These are phyloP conservation scores for Sitta europaea DNA, from an alignment of 2,113 vertebrate genomes.

Conservation along the genomic window DNA sequence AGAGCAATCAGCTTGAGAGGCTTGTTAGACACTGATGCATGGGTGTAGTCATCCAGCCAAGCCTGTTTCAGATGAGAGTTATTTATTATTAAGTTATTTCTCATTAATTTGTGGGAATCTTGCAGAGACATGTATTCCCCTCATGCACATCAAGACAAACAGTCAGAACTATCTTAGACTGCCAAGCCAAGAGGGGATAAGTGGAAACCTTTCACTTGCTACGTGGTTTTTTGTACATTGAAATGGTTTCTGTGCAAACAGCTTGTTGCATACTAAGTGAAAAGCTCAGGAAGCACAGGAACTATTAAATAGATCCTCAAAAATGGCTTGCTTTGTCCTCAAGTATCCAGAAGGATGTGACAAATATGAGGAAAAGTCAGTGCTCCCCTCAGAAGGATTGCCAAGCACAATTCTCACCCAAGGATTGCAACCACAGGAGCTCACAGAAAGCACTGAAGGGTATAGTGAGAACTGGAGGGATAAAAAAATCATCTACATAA, in stretches of 20 bases:
- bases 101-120: neutral
- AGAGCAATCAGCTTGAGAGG: neutral
- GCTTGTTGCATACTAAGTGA: neutral
- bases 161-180: neutral
- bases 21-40: neutral
- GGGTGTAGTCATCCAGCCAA: neutral
- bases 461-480: neutral
- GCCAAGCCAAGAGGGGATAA: neutral
- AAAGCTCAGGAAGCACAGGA: neutral
- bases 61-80: neutral
- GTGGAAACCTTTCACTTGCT: neutral
- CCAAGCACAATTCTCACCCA: neutral
- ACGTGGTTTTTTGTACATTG: neutral
- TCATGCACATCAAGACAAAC: neutral
- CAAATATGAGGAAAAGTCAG: neutral
- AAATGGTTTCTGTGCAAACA: neutral
- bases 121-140: neutral
- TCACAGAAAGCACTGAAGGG: neutral
- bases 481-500: neutral
- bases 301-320: neutral
- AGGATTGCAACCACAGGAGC: neutral
- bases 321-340: neutral
- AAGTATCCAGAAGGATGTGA: neutral
- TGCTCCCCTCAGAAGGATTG: neutral
- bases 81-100: neutral